phyloP scores from a whole-genome alignment of 2,113 vertebrate genomes.

The Uropsilus gracilis region DNA sequence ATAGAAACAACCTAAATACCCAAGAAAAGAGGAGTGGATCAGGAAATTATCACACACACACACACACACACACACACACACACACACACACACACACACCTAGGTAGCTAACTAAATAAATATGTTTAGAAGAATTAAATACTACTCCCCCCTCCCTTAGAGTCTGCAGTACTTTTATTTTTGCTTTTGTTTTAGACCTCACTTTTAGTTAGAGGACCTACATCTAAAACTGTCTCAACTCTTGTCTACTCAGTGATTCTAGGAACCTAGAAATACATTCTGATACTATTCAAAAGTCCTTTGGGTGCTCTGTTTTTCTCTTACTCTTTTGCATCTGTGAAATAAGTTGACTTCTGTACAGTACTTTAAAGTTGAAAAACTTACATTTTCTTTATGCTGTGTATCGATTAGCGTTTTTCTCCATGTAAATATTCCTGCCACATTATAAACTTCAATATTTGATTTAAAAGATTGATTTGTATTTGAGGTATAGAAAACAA shows the following conservation, averaged over 20 bases:
- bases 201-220: conserved; percentile 30
- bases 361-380: conserved; percentile 30
- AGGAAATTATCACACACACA: no score
- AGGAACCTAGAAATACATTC: neutral
- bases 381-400: conserved; percentile 39
- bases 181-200: neutral
- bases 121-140: neutral
- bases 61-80: no score
- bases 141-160: neutral
- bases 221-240: neutral
- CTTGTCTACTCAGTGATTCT: neutral
- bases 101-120: no score
- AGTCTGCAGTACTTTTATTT: neutral
- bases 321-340: conserved; percentile 48
- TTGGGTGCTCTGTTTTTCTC: neutral
- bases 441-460: conserved; percentile 68
- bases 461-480: conserved; percentile 70
- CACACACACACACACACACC: no score
- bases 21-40: no score
- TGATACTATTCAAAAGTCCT: neutral
- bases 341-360: neutral
- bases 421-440: conserved; percentile 70
- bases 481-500: conserved; percentile 80
- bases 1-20: no score
- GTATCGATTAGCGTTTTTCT: conserved; percentile 47